Evolutionary conservation across 2,797 vertebrate genomes (phyloP), one percentile per base, ranked within the genome.

Genomic region (Trachops cirrhosus): DNA sequence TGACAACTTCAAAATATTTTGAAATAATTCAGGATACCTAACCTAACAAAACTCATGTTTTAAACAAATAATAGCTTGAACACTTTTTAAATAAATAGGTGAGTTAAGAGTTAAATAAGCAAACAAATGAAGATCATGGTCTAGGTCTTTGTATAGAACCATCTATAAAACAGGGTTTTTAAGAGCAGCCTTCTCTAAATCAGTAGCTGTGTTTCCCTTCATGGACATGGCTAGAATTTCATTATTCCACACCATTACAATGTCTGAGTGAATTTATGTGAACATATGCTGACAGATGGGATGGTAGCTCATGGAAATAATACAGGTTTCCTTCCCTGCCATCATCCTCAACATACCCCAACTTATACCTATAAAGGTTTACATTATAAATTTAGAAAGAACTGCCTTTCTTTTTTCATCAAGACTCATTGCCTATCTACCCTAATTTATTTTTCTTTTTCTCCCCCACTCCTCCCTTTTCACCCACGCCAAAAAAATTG

Each of bases 401-500:
- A 77, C 9, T 37, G 32, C 18, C 21, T 21, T 54, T 78, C 73
- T 32, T 39, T 83, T 24, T 73, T 10, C 39, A 93, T 59, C 21
- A 37, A 74, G 14, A 73, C 6, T 79, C 67, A 50, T 7, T 46
- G 57, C 5, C 34, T 52, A 37, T 67, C 16, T 67, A 62, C 14
- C 2, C 0, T 24, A 37, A 21, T 62, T 0, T 59, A 21, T 64
- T 5, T 14, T 6, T 14, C 34, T 6, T 1, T 26, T 29, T 9
- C 18, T 57, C 18, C 6, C 1, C 9, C 24, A 2, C 8, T 67
- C 4, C 9, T 19, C 0, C 6, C 19, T 5, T 29, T 0, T 5
- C 34, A 32, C 50, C 39, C 12, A 71, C 2, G 22, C 9, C 29
- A 59, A 62, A 32, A 84, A 5, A 86, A 39, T 4, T 67, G 29